These are phyloP conservation scores for Eupithecia tripunctaria DNA, from an alignment of 2,888 invertebrate species.

Conservation along the genomic window DNA sequence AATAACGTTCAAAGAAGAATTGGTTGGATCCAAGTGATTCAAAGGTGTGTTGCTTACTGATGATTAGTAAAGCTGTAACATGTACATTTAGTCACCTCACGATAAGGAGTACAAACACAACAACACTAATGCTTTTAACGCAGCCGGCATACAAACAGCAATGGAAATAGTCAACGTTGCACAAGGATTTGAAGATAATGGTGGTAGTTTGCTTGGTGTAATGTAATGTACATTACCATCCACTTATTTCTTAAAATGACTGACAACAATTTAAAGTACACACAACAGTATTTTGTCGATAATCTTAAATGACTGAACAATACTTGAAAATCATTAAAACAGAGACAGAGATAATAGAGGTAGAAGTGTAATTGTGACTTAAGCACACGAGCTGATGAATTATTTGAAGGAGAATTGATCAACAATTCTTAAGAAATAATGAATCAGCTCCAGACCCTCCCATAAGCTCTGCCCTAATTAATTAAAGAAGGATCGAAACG, in stretches of 20 bases:
- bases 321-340: not conserved
- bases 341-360: not conserved
- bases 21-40: not conserved
- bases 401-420: too few species aligned
- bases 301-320: not conserved
- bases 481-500: not conserved
- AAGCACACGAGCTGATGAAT: too few species aligned
- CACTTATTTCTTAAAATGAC: constrained; percentile 34
- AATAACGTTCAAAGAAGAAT: not conserved
- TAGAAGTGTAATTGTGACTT: not conserved
- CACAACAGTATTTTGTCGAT: not conserved
- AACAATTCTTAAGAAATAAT: not conserved
- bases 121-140: constrained; percentile 51
- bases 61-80: constrained; percentile 1
- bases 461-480: not conserved
- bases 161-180: constrained; percentile 52
- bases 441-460: not conserved
- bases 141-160: constrained; percentile 48
- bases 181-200: constrained; percentile 45
- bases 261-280: not conserved
- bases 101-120: constrained; percentile 57
- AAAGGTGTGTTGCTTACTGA: not conserved
- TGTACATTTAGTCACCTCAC: constrained; percentile 44
- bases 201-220: constrained; percentile 33
- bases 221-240: constrained; percentile 25